Evolutionary conservation across 2,888 invertebrate species (phyloP).

Genomic region (Sarcophaga variegata): DNA sequence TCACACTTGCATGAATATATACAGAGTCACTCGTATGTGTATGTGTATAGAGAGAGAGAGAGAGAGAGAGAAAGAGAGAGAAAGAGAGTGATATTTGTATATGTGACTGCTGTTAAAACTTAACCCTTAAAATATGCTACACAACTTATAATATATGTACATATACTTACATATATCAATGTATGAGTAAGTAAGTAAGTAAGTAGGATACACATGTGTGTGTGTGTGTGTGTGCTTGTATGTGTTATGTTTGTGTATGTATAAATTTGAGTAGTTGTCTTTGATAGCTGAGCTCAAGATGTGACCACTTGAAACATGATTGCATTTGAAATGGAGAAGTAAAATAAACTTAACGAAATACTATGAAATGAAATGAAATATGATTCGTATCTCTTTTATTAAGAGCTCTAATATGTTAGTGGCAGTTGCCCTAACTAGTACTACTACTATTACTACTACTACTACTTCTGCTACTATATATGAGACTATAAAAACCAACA

Average conservation of each 20-base stretch:
- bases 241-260: not conserved
- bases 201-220: not conserved
- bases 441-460: not conserved
- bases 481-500: not conserved
- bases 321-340: conserved; percentile 68
- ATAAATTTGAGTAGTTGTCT: conserved; percentile 28
- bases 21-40: not conserved
- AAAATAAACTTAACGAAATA: conserved; percentile 58
- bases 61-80: conserved; percentile 19
- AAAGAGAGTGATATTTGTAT: not conserved
- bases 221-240: not conserved
- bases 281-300: conserved; percentile 57
- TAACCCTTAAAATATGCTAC: conserved; percentile 62
- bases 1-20: not conserved
- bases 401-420: conserved; percentile 60
- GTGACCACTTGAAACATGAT: conserved; percentile 66
- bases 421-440: conserved; percentile 34
- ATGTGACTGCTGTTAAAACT: conserved; percentile 39
- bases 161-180: not conserved
- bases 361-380: conserved; percentile 47
- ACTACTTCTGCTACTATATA: not conserved
- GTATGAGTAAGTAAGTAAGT: too few species aligned
- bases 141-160: conserved; percentile 22
- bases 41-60: conserved; percentile 3
- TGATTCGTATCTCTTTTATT: conserved; percentile 58